phyloP scores from a whole-genome alignment of 2,113 vertebrate genomes.

The Odocoileus virginianus region DNA sequence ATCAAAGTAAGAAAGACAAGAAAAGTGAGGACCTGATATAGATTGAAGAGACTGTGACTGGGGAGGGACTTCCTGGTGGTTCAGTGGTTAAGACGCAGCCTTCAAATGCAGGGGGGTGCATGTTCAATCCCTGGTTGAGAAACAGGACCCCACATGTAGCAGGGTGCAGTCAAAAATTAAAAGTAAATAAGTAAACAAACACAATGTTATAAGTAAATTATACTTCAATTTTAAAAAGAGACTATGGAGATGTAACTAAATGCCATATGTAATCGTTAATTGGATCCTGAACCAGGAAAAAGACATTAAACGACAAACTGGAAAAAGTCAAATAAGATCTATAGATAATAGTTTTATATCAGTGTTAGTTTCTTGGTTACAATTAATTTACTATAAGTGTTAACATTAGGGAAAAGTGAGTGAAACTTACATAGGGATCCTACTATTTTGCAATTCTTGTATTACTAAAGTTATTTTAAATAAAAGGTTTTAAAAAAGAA shows the following conservation, averaged over 20 bases:
- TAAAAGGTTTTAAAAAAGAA: background rate
- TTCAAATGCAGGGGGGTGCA: background rate
- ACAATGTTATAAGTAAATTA: background rate
- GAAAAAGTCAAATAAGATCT: background rate
- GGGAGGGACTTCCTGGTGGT: background rate
- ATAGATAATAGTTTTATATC: background rate
- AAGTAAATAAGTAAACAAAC: background rate
- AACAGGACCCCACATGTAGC: background rate
- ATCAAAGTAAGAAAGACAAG: background rate
- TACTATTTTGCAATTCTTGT: background rate
- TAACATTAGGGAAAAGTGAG: background rate
- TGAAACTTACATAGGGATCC: background rate
- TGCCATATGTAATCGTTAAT: background rate
- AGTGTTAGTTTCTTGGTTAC: background rate
- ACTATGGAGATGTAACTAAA: background rate
- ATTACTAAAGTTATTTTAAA: conserved; percentile 4
- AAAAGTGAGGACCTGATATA: background rate
- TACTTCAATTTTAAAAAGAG: background rate
- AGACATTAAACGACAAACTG: background rate
- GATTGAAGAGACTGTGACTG: background rate
- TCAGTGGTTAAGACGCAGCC: background rate
- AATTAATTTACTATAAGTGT: background rate
- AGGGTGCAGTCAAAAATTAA: background rate
- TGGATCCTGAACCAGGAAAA: background rate
- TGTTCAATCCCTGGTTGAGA: background rate